Base-by-base conservation (phyloP, 1,140 invertebrate species). In the Oncopodura yosiiana region DNA sequence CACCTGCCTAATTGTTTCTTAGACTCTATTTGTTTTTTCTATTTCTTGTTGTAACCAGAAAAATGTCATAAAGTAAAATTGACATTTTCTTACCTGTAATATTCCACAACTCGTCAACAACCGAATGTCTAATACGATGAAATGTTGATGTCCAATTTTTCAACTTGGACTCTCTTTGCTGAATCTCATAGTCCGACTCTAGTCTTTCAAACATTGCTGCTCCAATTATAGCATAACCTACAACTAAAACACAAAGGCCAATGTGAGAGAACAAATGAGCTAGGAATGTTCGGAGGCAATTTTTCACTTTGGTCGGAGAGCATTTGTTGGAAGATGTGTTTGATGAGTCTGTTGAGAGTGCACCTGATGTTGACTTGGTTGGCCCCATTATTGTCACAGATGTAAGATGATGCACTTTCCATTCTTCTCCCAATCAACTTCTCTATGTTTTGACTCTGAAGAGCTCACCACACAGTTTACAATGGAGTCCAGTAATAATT, bases 221-320 rank as follows among this genome's bases (percentile, higher is more conserved):
- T 5, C 80, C 80, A 4, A 78, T 63, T 43, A 81, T 72, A 3
- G 78, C 74, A 64, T 81, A 82, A n/a, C 71, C 73, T 2, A 80
- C 76, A n/a, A 82, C 79, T 6, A 80, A 63, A 5, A 71, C 72
- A 58, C 77, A 79, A 12, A 81, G 69, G 3, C 80, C 80, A 24
- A 81, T 74, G 64, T 80, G 78, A 3, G 78, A 80, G 62, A 81
- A 79, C 14, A 81, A 57, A 56, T 72, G 69, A 27, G 73, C 70
- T 23, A 74, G 43, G 49, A 71, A 70, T 24, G 68, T 61, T 41
- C 65, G 51, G 3, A 70, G 37, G 46, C 64, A 70, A 38, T 64
- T 65, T 50, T 61, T 61, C 4, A 61, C 58, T 26, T 42, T 29
- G 0, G 41, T 36, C 14, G 52, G 44, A 16, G 53, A 60, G 29